phyloP scores from a whole-genome alignment of 2,797 vertebrate genomes.

The Glossophaga mutica region DNA sequence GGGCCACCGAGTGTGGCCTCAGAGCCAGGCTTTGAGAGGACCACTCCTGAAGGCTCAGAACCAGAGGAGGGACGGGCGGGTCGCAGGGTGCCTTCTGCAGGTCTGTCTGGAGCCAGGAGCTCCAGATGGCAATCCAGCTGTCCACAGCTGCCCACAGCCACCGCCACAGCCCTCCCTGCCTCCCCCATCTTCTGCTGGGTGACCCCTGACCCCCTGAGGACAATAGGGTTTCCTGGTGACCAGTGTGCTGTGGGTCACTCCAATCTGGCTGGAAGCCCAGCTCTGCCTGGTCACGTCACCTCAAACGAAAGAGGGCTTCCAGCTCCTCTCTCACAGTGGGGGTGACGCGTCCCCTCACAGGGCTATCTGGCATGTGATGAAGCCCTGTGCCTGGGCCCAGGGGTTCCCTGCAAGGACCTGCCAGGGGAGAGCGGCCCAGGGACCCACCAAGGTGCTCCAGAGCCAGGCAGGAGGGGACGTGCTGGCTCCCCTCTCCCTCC shows the following conservation, averaged over 20 bases:
- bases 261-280: neutral
- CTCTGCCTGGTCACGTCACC: neutral
- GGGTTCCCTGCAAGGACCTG: rapidly evolving
- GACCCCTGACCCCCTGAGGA: neutral
- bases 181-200: neutral
- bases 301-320: neutral
- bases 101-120: neutral
- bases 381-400: rapidly evolving
- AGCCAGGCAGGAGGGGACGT: neutral
- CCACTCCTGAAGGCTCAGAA: neutral
- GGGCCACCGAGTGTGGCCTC: neutral
- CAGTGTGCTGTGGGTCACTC: neutral
- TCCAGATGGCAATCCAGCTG: neutral
- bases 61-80: neutral
- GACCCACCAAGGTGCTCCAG: neutral
- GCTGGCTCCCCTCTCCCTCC: neutral
- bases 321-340: neutral
- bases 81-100: rapidly evolving
- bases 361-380: neutral
- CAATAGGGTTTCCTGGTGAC: slow-evolving; percentile 17
- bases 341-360: neutral
- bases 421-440: neutral
- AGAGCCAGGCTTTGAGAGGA: neutral
- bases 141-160: rapidly evolving
- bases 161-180: neutral